These are phyloP conservation scores for Abscondita cerata DNA, from an alignment of 2,888 invertebrate genomes.

Conservation along the genomic window DNA sequence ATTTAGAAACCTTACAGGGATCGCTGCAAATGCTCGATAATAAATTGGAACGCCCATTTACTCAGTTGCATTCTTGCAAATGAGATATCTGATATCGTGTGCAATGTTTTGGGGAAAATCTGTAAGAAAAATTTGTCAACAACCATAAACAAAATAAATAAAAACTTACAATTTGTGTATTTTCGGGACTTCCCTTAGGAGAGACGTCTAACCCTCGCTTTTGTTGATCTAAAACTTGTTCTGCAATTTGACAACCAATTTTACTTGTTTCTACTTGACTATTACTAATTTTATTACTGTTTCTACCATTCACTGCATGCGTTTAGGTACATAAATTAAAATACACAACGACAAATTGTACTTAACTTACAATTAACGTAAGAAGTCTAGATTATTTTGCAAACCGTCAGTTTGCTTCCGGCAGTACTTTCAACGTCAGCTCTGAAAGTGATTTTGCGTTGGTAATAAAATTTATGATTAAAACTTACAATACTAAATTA, in stretches of 20 bases:
- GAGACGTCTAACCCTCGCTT: conserved; percentile 62
- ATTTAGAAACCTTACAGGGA: conserved; percentile 57
- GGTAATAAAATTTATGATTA: neutral
- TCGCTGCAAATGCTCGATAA: conserved; percentile 61
- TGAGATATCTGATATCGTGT: neutral
- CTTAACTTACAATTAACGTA: conserved; percentile 62
- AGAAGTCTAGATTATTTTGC: conserved; percentile 64
- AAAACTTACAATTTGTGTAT: conserved; percentile 15
- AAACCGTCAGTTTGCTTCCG: conserved; percentile 58
- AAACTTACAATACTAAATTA: conserved; percentile 72
- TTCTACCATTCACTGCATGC: conserved; percentile 61
- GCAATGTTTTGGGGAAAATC: neutral
- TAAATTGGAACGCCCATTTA: neutral
- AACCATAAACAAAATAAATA: neutral
- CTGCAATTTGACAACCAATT: conserved; percentile 84
- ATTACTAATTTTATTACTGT: conserved; percentile 74
- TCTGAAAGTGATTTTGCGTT: conserved; percentile 45
- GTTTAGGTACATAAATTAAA: neutral
- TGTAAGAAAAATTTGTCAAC: neutral
- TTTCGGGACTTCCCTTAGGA: conserved; percentile 57
- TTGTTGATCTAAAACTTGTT: conserved; percentile 72
- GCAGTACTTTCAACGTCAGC: conserved; percentile 63
- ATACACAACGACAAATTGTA: neutral
- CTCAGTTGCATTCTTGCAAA: neutral
- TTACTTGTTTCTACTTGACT: conserved; percentile 83